Evolutionary conservation across 2,113 vertebrate genomes (phyloP).

Genomic region (Semicossyphus pulcher): DNA sequence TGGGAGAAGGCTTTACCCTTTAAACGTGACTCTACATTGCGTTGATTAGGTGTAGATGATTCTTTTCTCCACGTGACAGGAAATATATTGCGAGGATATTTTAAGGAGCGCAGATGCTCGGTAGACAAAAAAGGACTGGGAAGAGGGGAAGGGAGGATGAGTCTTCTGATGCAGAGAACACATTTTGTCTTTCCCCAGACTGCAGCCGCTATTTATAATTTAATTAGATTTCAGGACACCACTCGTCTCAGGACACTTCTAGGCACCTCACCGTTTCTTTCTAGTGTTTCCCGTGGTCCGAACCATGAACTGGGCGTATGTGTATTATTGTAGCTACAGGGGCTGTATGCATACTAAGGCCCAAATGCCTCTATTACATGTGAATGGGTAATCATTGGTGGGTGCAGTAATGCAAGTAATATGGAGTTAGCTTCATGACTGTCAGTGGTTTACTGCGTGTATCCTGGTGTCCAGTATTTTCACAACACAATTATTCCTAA

Average conservation of each 20-base stretch:
- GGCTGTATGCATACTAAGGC: constrained; percentile 13
- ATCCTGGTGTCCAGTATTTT: not conserved
- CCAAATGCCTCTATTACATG: not conserved
- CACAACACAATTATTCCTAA: too few relatives aligned
- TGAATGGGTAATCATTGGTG: not conserved
- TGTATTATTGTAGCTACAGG: constrained; percentile 14
- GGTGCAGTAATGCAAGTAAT: not conserved
- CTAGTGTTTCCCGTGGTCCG: constrained; percentile 58
- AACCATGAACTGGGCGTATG: not conserved
- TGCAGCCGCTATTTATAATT: constrained; percentile 72
- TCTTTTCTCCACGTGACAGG: not conserved
- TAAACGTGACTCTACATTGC: constrained; percentile 3
- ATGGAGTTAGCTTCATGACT: not conserved
- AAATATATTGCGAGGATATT: constrained; percentile 31
- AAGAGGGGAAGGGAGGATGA: constrained; percentile 4
- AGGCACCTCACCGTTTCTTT: constrained; percentile 25
- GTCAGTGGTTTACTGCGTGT: not conserved
- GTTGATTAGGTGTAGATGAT: constrained; percentile 17
- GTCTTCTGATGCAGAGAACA: constrained; percentile 55
- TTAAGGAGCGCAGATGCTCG: constrained; percentile 26
- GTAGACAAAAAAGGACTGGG: constrained; percentile 18
- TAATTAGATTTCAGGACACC: constrained; percentile 76
- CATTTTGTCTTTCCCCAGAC: constrained; percentile 63
- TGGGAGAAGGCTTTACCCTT: constrained; percentile 16
- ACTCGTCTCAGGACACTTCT: constrained; percentile 62